These are phyloP conservation scores for Diadema setosum DNA, from an alignment of 35 echinoderm and acorn worm species.

Conservation along the genomic window DNA sequence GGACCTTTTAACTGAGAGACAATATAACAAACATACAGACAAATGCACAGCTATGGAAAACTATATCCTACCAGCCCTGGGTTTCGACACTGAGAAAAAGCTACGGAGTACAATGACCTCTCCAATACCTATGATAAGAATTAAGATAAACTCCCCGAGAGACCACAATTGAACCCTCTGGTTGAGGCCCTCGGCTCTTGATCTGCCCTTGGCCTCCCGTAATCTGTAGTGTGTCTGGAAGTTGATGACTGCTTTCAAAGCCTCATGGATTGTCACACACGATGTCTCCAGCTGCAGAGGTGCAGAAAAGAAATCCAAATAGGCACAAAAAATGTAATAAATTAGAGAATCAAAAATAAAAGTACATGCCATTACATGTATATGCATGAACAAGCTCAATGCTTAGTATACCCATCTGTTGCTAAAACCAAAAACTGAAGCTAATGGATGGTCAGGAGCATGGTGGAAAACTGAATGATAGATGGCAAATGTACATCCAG, in stretches of 20 bases:
- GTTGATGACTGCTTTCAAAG: slow-evolving; percentile 69
- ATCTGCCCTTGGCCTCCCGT: slow-evolving; percentile 78
- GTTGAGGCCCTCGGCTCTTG: slow-evolving; percentile 71
- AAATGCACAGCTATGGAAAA: background rate
- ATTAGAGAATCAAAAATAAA: no score
- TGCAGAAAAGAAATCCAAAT: no score
- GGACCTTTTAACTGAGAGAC: no score
- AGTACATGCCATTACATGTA: no score
- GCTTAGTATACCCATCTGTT: no score
- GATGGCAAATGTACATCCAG: no score
- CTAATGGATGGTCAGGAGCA: no score
- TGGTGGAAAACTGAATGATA: no score
- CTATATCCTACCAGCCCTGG: slow-evolving; percentile 27
- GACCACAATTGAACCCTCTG: slow-evolving; percentile 92
- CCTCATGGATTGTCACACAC: slow-evolving; percentile 94
- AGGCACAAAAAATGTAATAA: no score
- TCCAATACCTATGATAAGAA: slow-evolving; percentile 71
- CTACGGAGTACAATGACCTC: slow-evolving; percentile 95
- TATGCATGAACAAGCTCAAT: no score
- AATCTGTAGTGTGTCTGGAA: slow-evolving; percentile 94
- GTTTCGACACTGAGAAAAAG: slow-evolving; percentile 96
- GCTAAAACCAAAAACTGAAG: no score
- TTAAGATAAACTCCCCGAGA: slow-evolving; percentile 72
- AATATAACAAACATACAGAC: background rate
- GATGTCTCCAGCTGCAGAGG: slow-evolving; percentile 93